These are phyloP conservation scores for Anguilla pacifica DNA, from an alignment of 2,797 vertebrate species.

Conservation along the genomic window DNA sequence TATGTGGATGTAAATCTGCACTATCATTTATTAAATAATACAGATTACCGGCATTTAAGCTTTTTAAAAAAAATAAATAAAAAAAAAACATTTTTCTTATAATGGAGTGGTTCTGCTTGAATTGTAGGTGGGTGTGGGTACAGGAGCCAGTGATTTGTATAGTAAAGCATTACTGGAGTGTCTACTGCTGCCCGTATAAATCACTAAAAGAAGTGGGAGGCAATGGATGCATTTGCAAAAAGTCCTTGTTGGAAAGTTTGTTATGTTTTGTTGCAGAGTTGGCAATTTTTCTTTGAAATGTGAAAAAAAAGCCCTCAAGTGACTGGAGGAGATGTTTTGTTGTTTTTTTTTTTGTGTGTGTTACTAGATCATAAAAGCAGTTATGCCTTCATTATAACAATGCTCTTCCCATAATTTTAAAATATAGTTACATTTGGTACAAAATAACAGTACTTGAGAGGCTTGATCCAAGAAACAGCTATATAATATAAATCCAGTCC, in stretches of 20 bases:
- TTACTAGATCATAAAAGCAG: background rate
- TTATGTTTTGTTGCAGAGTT: background rate
- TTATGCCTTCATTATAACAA: background rate
- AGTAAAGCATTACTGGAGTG: constrained; percentile 44
- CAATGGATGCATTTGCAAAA: constrained; percentile 44
- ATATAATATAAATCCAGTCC: background rate
- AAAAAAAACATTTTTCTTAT: constrained; percentile 27
- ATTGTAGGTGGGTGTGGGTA: constrained; percentile 33
- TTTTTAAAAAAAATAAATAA: constrained; percentile 26
- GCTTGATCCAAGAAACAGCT: background rate
- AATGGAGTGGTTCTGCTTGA: constrained; percentile 28
- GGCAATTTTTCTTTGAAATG: background rate
- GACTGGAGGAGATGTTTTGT: background rate
- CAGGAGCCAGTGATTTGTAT: background rate
- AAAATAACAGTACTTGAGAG: background rate
- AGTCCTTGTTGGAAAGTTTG: constrained; percentile 27
- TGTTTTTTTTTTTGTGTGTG: background rate
- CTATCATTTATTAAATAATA: constrained; percentile 13
- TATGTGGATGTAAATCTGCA: constrained; percentile 33
- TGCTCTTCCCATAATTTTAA: background rate
- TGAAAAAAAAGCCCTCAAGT: background rate
- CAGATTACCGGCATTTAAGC: constrained; percentile 37
- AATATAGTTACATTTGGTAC: background rate
- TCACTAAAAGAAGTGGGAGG: constrained; percentile 24
- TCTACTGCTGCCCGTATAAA: constrained; percentile 45